phyloP scores from a whole-genome alignment of 2,797 vertebrate species.

The Oreortyx pictus region DNA sequence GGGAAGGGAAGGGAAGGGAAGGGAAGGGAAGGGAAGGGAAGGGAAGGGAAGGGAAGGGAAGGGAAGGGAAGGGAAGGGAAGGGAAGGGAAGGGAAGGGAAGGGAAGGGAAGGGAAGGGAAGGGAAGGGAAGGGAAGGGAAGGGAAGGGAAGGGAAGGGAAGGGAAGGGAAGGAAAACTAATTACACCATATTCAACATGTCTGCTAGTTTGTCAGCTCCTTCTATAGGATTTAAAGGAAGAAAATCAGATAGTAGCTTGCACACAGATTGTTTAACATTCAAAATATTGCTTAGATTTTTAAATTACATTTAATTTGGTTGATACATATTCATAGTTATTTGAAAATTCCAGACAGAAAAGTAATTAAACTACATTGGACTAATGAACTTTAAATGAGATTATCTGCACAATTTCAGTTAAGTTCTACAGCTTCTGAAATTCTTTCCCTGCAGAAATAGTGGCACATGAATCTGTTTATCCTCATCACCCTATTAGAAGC shows the following conservation, averaged over 20 bases:
- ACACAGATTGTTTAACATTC: background rate
- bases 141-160: too few species aligned
- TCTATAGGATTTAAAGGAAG: background rate
- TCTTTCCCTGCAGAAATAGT: background rate
- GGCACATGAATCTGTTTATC: background rate
- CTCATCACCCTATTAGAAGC: background rate
- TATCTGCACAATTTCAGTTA: background rate
- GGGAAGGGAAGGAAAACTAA: background rate
- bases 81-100: too few species aligned
- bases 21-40: too few species aligned
- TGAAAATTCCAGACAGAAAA: background rate
- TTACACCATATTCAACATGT: fast-evolving
- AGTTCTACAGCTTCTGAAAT: background rate
- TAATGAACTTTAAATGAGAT: background rate
- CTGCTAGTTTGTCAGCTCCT: fast-evolving
- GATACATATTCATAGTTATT: background rate
- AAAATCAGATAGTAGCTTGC: background rate
- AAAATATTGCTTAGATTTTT: background rate
- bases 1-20: too few species aligned
- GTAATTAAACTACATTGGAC: fast-evolving
- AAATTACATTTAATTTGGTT: background rate
- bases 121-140: too few species aligned
- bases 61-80: too few species aligned
- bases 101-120: too few species aligned
- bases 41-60: too few species aligned